Conservation (phyloP, 2,888 invertebrate species). For the Eilema caniola region DNA sequence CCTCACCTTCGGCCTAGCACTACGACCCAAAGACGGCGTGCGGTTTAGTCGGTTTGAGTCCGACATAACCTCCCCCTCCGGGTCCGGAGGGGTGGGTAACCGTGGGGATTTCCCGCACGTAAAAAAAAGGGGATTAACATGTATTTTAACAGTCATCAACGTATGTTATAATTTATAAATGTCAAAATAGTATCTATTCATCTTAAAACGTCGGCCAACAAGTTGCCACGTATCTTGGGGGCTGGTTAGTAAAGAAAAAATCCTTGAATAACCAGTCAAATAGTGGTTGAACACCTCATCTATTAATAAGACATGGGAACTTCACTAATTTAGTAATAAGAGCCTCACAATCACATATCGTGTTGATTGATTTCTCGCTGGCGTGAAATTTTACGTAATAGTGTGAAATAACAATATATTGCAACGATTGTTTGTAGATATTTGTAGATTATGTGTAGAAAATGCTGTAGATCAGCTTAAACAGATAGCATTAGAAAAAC, state of each 20-base stretch:
- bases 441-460: background rate
- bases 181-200: no score
- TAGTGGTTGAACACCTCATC: background rate
- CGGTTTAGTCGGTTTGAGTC: no score
- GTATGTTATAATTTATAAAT: no score
- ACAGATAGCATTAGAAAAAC: background rate
- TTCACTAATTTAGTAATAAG: conserved; percentile 15
- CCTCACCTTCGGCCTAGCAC: no score
- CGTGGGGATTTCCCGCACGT: no score
- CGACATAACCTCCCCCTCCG: no score
- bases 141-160: no score
- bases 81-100: no score
- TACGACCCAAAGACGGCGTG: no score
- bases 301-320: conserved; percentile 14
- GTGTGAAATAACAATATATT: conserved; percentile 6
- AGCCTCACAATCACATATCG: conserved; percentile 10
- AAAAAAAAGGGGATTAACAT: no score
- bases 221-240: no score
- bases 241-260: background rate
- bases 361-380: conserved; percentile 18
- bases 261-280: background rate
- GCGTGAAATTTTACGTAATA: conserved; percentile 19
- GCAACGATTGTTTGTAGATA: background rate
- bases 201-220: no score
- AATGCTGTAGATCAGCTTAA: background rate